Percentiles rank a stretch among this genome's conserved stretches.
These are phyloP conservation scores for Noctua pronuba DNA, from an alignment of 2,888 invertebrate genomes.

Conservation along the genomic window DNA sequence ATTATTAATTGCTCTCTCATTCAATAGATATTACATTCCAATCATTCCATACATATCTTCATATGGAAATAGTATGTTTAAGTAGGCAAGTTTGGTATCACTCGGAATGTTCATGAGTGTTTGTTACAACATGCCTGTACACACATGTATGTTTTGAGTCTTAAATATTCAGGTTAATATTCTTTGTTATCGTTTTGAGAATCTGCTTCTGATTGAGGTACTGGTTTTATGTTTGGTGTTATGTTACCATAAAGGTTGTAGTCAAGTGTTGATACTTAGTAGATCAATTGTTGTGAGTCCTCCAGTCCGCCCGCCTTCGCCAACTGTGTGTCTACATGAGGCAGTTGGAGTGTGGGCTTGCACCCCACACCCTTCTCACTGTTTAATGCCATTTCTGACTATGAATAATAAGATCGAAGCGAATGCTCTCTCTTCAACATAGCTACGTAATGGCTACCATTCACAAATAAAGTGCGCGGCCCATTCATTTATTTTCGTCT, in stretches of 20 bases:
- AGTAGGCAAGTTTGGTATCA: slow-evolving; percentile 66
- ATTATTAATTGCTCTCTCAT: slow-evolving; percentile 87
- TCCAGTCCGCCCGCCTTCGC: slow-evolving; percentile 22
- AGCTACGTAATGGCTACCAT: slow-evolving; percentile 14
- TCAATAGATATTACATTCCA: slow-evolving; percentile 84
- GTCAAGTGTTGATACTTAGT: slow-evolving; percentile 22
- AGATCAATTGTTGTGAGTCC: not conserved
- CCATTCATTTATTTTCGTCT: slow-evolving; percentile 36
- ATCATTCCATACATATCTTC: slow-evolving; percentile 79
- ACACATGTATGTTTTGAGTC: slow-evolving; percentile 43
- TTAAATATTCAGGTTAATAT: slow-evolving; percentile 56
- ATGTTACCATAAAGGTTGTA: slow-evolving; percentile 13
- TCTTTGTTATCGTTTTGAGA: slow-evolving; percentile 48
- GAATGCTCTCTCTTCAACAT: slow-evolving; percentile 32
- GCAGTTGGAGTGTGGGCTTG: slow-evolving; percentile 11
- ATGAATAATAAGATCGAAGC: slow-evolving; percentile 4
- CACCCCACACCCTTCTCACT: slow-evolving; percentile 3
- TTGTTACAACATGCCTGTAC: slow-evolving; percentile 57
- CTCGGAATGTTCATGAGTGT: slow-evolving; percentile 61
- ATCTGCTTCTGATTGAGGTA: slow-evolving; percentile 39
- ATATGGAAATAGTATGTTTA: slow-evolving; percentile 75
- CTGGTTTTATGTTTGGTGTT: slow-evolving; percentile 12
- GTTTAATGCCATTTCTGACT: slow-evolving; percentile 13
- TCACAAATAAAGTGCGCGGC: slow-evolving; percentile 22
- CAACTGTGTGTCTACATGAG: slow-evolving; percentile 13